These are phyloP conservation scores for Megaptera novaeangliae DNA, from an alignment of 2,113 vertebrate genomes.

Conservation along the genomic window DNA sequence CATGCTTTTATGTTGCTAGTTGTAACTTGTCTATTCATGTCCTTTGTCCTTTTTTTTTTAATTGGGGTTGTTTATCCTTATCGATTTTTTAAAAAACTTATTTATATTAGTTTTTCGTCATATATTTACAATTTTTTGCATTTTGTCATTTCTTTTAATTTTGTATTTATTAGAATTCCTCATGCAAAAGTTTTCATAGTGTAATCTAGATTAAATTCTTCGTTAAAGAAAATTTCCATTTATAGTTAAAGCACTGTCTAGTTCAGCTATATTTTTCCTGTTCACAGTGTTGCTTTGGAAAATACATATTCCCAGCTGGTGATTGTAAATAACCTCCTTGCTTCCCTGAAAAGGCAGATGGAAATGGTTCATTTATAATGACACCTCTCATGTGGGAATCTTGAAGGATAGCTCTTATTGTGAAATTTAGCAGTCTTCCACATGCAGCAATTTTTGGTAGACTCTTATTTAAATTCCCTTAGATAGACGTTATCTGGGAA, in stretches of 20 bases:
- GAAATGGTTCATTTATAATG: slow-evolving; percentile 80
- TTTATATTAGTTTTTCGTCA: neutral
- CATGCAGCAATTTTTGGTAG: slow-evolving; percentile 70
- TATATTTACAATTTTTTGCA: neutral
- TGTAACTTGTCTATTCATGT: neutral
- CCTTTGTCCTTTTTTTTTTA: neutral
- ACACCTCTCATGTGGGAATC: slow-evolving; percentile 76
- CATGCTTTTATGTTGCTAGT: neutral
- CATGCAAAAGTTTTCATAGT: neutral
- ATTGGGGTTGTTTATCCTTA: neutral
- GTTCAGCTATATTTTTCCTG: slow-evolving; percentile 43
- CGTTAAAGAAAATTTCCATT: neutral
- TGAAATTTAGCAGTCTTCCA: slow-evolving; percentile 79
- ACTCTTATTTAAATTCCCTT: slow-evolving; percentile 69
- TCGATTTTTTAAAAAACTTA: neutral
- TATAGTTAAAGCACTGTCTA: slow-evolving; percentile 30
- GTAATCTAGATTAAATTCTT: neutral
- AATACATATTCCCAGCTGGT: slow-evolving; percentile 76
- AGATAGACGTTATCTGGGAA: slow-evolving; percentile 56
- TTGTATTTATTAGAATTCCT: neutral
- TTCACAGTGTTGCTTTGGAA: slow-evolving; percentile 63
- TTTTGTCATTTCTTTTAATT: neutral
- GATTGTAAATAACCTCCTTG: slow-evolving; percentile 79
- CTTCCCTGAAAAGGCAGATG: slow-evolving; percentile 80
- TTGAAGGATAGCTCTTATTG: slow-evolving; percentile 72